Conservation (phyloP, 2,113 vertebrate genomes). For the Paratilapia polleni region DNA sequence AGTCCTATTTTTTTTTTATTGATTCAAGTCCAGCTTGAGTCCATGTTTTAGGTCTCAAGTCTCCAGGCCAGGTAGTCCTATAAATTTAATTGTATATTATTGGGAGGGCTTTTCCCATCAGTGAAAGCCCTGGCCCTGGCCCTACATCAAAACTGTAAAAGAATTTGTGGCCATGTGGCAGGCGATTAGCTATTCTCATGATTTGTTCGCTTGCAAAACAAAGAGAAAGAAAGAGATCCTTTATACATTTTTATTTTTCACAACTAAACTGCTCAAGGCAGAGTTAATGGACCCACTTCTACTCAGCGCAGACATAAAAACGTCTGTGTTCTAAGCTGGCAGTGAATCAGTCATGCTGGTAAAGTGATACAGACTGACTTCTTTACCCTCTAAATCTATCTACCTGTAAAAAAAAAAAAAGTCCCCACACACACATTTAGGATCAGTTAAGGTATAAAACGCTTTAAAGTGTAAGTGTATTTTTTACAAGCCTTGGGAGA, state of each 20-base stretch:
- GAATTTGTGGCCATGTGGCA: too few relatives aligned
- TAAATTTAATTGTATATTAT: neutral
- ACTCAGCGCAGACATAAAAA: conserved; percentile 20
- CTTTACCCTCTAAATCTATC: conserved; percentile 32
- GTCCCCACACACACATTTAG: neutral
- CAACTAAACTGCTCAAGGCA: neutral
- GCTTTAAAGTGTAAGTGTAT: neutral
- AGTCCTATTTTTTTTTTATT: neutral
- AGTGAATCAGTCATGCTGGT: conserved; percentile 32
- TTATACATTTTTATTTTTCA: conserved; percentile 17
- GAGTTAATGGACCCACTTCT: conserved; percentile 39
- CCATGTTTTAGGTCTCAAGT: neutral
- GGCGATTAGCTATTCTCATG: neutral
- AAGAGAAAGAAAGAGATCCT: neutral
- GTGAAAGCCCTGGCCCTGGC: neutral
- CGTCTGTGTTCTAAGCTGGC: neutral
- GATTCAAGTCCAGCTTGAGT: neutral
- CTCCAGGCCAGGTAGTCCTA: neutral
- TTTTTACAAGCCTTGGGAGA: conserved; percentile 44
- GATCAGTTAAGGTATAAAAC: conserved; percentile 10
- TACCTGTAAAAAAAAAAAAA: conserved; percentile 5
- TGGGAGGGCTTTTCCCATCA: neutral
- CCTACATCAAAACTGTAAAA: neutral
- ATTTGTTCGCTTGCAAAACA: neutral
- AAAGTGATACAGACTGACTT: conserved; percentile 28